Evolutionary conservation across 2,797 vertebrate species (phyloP), one percentile per base, ranked within the genome.

Genomic region (Euphonia xanthogaster): DNA sequence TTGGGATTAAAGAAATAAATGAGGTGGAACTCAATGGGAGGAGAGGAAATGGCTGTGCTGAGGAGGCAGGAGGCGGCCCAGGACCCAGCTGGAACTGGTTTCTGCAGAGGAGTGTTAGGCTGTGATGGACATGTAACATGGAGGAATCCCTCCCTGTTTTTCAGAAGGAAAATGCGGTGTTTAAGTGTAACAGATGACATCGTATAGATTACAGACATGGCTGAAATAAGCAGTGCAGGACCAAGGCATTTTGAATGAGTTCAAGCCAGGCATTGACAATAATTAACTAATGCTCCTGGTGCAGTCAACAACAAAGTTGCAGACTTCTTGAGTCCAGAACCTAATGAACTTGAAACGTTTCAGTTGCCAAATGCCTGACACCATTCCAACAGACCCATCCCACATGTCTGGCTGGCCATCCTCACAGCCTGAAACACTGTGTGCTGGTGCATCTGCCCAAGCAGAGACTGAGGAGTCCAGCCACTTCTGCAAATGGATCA

Each of bases 1-100:
- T 72, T 0, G 2, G 68, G 78, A 92, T 92, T 93, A 95, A 92
- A 72, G 57, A 92, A 95, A 77, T 80, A 95, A 95, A 92, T 91
- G 95, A 92, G 63, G 67, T 91, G 86, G 88, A 94, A 90, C 88
- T 86, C 40, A 62, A 81, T 35, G 60, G 47, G 37, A 85, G 79
- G 42, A 95, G 54, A 86, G 79, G 68, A 90, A 87, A 76, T 47
- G 63, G 53, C 73, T 78, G 33, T 66, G 31, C 60, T 72, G 75
- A 80, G 84, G 61, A 83, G 68, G 50, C 72, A 82, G 67, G 48
- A 79, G 63, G 33, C 61, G 31, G 45, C n/a, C 53, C 30, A 19
- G 78, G 58, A 80, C 39, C 33, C 71, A 71, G 57, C 39, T 54
- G 25, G 54, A 80, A 35, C 37, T 45, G 30, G 47, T 7, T 44